Evolutionary conservation across 2,888 invertebrate genomes (phyloP), one percentile per base, ranked within the genome.

Genomic region (Ectropis crepuscularia): DNA sequence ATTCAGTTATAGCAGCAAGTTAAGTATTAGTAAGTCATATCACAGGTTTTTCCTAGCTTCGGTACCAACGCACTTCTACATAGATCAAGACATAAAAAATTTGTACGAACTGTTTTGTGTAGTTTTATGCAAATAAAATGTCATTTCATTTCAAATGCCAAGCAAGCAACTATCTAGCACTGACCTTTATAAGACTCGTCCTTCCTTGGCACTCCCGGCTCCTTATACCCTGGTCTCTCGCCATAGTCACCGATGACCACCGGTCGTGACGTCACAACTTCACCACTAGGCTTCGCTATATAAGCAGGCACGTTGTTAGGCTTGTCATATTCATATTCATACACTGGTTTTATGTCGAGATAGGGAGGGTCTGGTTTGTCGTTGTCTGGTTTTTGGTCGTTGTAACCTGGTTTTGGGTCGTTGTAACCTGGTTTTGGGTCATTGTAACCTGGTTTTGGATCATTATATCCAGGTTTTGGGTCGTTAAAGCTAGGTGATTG

Each of bases 231-330:
- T 1, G 80, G 77, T 39, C 74, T 70, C 5, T 72, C 75, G 10
- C 81, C 83, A 53, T 83, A 88, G 45, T 87, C 88, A 0, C 86
- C 82, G 12, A 92, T 77, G 0, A 83, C 74, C 41, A 92, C 83
- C 0, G 92, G 92, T 11, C 77, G 80, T 0, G 92, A 89, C 0
- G 92, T 90, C 6, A 92, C 78, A 5, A 89, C 75, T 11, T 87
- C 82, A 0, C 89, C 90, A 0, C 80, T 78, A 0, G 89, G 89
- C 11, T 80, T 76, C 0, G 81, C 76, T 8, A 85, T 80, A 61
- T 90, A 92, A 66, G 85, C 84, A 0, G 89, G 89, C 0, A 73
- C 87, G 57, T 87, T 79, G 0, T 54, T 67, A 0, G 89, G 87
- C 51, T 78, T 88, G 0, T 88, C 87, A 53, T 76, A n/a, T 0